These are phyloP conservation scores for Atta texana DNA, from an alignment of 1,140 invertebrate genomes.

Conservation along the genomic window DNA sequence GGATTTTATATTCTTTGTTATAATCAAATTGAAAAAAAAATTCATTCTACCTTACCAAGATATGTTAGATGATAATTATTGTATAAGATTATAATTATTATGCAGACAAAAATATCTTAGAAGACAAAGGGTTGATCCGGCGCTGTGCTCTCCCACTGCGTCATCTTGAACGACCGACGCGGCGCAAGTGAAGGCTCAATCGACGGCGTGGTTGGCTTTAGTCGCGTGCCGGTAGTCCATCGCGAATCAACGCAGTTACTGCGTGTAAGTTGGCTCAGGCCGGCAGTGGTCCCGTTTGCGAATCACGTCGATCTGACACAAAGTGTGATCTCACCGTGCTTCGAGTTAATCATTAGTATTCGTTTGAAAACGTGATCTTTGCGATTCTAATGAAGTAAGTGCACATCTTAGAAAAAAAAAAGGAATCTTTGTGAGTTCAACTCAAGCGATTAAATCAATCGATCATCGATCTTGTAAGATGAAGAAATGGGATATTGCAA, in stretches of 20 bases:
- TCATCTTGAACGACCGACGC: neutral
- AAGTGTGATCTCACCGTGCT: neutral
- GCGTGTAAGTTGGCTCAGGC: neutral
- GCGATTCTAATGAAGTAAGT: neutral
- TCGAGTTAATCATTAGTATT: neutral
- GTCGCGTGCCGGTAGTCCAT: conserved; percentile 69
- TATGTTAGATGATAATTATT: neutral
- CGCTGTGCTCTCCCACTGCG: conserved; percentile 16
- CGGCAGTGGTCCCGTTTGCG: neutral
- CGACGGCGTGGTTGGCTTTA: conserved; percentile 65
- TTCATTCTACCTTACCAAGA: neutral
- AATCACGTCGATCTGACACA: neutral
- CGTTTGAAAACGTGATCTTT: neutral
- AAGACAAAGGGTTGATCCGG: neutral
- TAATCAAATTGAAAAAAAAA: neutral
- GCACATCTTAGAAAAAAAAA: neutral
- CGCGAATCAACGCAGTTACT: neutral
- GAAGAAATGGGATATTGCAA: neutral
- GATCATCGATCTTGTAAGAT: neutral
- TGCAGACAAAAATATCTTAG: conserved; percentile 6
- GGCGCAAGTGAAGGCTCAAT: conserved; percentile 60
- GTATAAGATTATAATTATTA: conserved; percentile 22
- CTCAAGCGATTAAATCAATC: neutral
- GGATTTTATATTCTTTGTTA: neutral
- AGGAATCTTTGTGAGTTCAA: neutral